Base-by-base conservation (phyloP, 1,140 invertebrate genomes). In the Cotesia typhae region DNA sequence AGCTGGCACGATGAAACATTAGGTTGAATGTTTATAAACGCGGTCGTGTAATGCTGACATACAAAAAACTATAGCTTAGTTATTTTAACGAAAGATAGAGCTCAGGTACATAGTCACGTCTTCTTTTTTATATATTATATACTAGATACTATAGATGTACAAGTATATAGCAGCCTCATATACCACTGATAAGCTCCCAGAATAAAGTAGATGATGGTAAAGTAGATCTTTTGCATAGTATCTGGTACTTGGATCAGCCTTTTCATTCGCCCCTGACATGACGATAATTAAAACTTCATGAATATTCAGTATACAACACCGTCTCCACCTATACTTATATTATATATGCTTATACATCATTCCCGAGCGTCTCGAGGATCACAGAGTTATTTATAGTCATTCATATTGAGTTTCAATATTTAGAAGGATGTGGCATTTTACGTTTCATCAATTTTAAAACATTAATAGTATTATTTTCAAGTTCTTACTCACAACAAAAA, bases 211-310 rank as follows among this genome's bases (percentile, higher is more conserved):
- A 47, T 47, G 41, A 47, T 47, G 41, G 17, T 61, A 35, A n/a
- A n/a, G 14, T 20, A 65, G 37, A 65, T 65, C 51, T 67, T 67
- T 67, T 67, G 66, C 63, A 65, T 67, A 47, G 41, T 55, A 53
- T 53, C 66, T 55, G 17, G 35, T 28, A 53, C 66, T 67, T 36
- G 66, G 66, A 67, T 65, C 63, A 65, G 66, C 41, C 41, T 55
- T 67, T 67, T 53, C 38, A 67, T 28, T 20, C 38, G 12, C 66
- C 14, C 53, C 66, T 14, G 47, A 51, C 41, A 51, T 51, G 41
- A 52, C 35, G 47, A 55, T 67, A 53, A 67, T 55, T 28, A 67
- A 65, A 51, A 65, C 10, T n/a, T 65, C 41, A 65, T 65, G 63
- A 65, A 65, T 65, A 65, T 65, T 65, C 38, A 20, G 17, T 47